Conservation (phyloP, 2,113 vertebrate genomes). For the Eulemur rufifrons region DNA sequence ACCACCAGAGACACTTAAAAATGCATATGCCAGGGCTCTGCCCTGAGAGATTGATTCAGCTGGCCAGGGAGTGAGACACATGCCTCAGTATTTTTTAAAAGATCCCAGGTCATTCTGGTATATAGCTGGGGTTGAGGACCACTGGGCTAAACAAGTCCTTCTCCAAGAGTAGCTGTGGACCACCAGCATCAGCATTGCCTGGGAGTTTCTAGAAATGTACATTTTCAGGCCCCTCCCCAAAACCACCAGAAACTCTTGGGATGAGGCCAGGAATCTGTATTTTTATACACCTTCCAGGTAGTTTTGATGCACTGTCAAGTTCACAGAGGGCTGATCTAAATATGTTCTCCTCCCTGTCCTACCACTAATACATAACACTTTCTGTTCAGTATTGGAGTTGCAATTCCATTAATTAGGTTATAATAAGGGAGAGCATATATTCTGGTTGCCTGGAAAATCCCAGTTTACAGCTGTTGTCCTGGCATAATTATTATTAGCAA, state of each 20-base stretch:
- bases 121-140: background rate
- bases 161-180: no score
- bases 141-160: background rate
- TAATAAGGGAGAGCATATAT: background rate
- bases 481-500: background rate
- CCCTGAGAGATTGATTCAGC: background rate
- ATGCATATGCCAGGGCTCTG: no score
- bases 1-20: background rate
- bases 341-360: background rate
- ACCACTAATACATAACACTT: background rate
- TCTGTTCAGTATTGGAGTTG: background rate
- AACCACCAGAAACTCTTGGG: background rate
- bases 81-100: background rate
- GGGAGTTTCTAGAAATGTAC: background rate
- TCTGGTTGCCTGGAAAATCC: background rate
- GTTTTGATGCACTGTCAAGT: background rate
- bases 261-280: background rate
- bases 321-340: background rate
- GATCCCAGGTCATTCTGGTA: no score
- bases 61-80: background rate
- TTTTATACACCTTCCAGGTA: background rate
- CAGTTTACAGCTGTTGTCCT: background rate
- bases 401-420: background rate
- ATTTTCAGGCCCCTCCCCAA: background rate
- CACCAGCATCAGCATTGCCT: background rate